Evolutionary conservation across 1,140 invertebrate genomes (phyloP).

Genomic region (Lasaia peninsularis): DNA sequence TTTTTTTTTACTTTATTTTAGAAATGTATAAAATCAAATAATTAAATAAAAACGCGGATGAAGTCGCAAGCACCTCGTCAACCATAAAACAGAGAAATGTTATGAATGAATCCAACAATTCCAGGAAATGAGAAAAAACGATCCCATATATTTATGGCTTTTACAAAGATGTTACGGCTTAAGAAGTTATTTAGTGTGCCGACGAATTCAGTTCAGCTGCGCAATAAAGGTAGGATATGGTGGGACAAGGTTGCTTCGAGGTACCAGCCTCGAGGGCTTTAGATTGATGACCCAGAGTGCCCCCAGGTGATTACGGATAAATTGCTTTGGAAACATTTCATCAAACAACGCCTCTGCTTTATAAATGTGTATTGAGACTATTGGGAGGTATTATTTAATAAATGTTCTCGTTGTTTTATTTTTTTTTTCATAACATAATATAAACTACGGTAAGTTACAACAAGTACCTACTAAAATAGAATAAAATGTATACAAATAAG

Average conservation of each 20-base stretch:
- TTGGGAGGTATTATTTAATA: slow-evolving; percentile 17
- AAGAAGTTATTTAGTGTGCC: slow-evolving; percentile 23
- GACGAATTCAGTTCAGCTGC: slow-evolving; percentile 31
- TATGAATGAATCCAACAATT: background rate
- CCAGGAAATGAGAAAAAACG: background rate
- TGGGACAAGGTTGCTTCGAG: slow-evolving; percentile 34
- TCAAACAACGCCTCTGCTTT: slow-evolving; percentile 18
- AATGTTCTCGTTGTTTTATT: slow-evolving; percentile 3
- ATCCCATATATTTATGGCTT: slow-evolving; percentile 14
- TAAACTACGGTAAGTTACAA: no score
- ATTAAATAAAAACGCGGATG: background rate
- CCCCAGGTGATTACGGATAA: slow-evolving; percentile 52
- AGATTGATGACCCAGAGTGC: slow-evolving; percentile 52
- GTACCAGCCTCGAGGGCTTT: slow-evolving; percentile 48
- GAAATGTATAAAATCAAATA: no score
- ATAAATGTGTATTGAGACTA: slow-evolving; percentile 14
- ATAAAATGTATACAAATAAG: no score
- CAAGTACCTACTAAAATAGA: no score
- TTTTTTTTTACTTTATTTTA: no score
- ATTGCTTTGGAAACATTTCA: slow-evolving; percentile 43
- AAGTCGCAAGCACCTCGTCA: no score
- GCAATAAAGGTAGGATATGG: slow-evolving; percentile 35
- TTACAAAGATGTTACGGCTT: slow-evolving; percentile 10
- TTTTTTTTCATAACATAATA: no score
- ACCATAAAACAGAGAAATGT: background rate